Conservation (phyloP, 2,888 invertebrate species). For the Thumatha senex region DNA sequence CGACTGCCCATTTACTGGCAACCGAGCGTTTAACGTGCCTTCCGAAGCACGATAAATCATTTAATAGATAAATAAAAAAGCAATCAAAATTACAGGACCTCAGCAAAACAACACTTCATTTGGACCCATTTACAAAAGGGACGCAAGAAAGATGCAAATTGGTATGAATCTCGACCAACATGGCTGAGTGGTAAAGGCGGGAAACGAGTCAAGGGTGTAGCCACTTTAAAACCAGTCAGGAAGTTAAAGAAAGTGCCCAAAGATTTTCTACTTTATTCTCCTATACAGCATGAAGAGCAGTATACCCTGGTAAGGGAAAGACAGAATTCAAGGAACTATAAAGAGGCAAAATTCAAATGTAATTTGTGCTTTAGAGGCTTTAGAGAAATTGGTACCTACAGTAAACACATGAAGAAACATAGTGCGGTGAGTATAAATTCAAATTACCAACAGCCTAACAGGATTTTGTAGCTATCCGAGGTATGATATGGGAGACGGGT, state of each 20-base stretch:
- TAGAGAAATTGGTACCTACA: constrained; percentile 54
- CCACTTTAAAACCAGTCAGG: constrained; percentile 38
- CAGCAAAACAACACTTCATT: constrained; percentile 71
- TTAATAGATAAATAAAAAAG: too few relatives aligned
- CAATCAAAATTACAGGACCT: constrained; percentile 42
- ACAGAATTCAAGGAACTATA: constrained; percentile 59
- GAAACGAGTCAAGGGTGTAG: constrained; percentile 40
- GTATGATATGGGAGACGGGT: too few relatives aligned
- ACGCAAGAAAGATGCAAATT: constrained; percentile 45
- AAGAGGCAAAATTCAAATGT: constrained; percentile 63
- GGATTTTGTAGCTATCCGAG: too few relatives aligned
- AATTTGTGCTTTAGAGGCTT: constrained; percentile 67
- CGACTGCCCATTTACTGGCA: too few relatives aligned
- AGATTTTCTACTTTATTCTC: constrained; percentile 58
- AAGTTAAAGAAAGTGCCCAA: constrained; percentile 49
- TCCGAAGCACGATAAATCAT: too few relatives aligned
- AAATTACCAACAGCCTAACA: too few relatives aligned
- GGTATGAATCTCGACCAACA: constrained; percentile 51
- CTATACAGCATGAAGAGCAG: constrained; percentile 66
- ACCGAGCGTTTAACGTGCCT: too few relatives aligned
- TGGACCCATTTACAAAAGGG: constrained; percentile 59
- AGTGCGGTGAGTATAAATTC: constrained; percentile 58
- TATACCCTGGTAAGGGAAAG: constrained; percentile 58
- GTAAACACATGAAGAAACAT: constrained; percentile 74
- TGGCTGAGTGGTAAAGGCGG: constrained; percentile 54